Evolutionary conservation across 2,113 vertebrate species (phyloP).

Genomic region (Saguinus imperator): DNA sequence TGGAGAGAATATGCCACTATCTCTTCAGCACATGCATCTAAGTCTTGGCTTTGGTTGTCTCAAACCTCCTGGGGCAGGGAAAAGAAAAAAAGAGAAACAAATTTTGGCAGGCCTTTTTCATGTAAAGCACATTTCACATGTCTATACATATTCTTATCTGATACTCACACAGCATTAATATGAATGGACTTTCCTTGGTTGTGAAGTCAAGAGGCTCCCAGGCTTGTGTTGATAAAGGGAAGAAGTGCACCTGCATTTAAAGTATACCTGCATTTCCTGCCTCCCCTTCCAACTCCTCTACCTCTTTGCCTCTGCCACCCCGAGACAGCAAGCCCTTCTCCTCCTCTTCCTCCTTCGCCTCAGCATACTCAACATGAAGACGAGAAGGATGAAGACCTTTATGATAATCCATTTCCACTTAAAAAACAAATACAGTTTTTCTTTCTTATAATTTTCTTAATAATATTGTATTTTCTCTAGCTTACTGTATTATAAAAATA

Average conservation of each 20-base stretch:
- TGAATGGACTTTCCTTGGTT: neutral
- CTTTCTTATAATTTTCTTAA: neutral
- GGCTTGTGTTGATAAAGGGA: neutral
- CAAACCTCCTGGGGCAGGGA: neutral
- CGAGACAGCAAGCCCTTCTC: neutral
- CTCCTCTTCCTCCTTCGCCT: neutral
- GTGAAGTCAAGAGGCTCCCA: neutral
- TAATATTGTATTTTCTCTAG: neutral
- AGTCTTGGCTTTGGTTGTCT: neutral
- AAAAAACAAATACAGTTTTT: neutral
- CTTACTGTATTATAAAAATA: neutral
- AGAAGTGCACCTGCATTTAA: neutral
- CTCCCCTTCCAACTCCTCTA: neutral
- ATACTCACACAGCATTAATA: neutral
- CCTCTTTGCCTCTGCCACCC: neutral
- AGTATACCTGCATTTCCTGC: neutral
- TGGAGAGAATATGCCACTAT: neutral
- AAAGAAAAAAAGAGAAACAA: neutral
- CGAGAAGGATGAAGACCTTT: neutral
- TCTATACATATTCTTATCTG: no score
- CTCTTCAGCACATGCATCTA: neutral
- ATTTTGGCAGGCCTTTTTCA: neutral
- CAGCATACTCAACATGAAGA: neutral
- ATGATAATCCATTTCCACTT: neutral
- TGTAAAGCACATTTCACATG: neutral